Base-by-base conservation (phyloP, 1,140 invertebrate species). In the Drosophila truncata region DNA sequence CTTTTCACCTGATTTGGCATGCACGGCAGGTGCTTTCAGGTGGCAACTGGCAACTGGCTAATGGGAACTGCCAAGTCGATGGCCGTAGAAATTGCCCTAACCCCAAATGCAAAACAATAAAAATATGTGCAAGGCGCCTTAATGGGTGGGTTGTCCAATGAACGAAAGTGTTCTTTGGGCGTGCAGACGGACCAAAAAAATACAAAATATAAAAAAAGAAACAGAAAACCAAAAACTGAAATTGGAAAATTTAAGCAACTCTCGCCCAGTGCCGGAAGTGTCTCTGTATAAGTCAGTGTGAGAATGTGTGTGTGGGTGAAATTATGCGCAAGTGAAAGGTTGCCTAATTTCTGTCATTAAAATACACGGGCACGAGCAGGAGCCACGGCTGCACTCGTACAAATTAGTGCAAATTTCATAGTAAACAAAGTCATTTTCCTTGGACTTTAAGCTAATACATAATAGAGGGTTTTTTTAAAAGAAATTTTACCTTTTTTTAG, bases 1-100 rank as follows among this genome's bases (percentile, higher is more conserved):
- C 70, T 88, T 87, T 87, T 88, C 85, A 87, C 84, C 78, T 88
- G 73, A 59, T 74, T 88, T 70, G 27, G 66, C 69, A 88, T 88
- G 85, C 84, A 78, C 29, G 46, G 50, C 82, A 81, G 66, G 77
- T 62, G 83, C 52, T 42, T 29, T 29, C 77, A 58, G 55, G 79
- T 67, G 78, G 54, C 64, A 44, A n/a, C 47, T 42, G 37, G 20
- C 50, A 63, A 62, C 11, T 64, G 23, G 42, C 18, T 29, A 59
- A 18, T 52, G 66, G 60, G 55, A 55, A 39, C 44, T 52, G 31
- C 42, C 44, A 54, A 46, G 75, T 57, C 75, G 75, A 58, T 78
- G 74, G 74, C 64, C 71, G 72, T 70, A 63, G 73, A 85, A 85
- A 85, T 72, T 82, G 82, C 83, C 82, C 83, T 85, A 85, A 85